These are phyloP conservation scores for Halcyon smyrnensis DNA, from an alignment of 2,797 vertebrate species.

Conservation along the genomic window DNA sequence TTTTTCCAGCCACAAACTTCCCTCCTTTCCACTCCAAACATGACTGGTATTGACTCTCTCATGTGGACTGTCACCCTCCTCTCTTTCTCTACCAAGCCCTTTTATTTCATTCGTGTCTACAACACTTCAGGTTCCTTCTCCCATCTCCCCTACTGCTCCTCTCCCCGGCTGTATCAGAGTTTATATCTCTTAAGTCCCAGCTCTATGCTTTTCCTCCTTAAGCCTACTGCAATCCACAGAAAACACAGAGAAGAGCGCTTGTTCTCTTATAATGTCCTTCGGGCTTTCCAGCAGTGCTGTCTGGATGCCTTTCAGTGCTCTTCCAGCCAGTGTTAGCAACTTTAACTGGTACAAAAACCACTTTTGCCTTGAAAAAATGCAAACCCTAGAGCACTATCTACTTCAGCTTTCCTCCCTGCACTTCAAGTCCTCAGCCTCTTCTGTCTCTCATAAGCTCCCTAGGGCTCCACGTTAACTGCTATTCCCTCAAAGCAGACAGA, in stretches of 20 bases:
- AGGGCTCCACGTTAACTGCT: neutral
- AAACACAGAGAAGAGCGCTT: neutral
- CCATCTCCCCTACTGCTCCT: neutral
- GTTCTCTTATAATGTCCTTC: neutral
- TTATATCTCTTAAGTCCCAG: neutral
- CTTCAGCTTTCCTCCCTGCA: neutral
- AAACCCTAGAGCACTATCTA: neutral
- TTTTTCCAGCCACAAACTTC: neutral
- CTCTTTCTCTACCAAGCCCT: neutral
- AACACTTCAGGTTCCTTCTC: neutral
- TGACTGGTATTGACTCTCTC: neutral
- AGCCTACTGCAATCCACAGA: neutral
- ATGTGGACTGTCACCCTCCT: neutral
- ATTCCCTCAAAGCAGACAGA: slow-evolving; percentile 42
- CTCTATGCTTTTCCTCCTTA: neutral
- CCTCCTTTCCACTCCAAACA: neutral
- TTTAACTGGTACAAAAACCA: neutral
- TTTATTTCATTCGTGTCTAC: neutral
- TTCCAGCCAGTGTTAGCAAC: neutral
- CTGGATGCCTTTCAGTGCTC: neutral
- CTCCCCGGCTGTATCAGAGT: neutral
- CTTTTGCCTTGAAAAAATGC: neutral
- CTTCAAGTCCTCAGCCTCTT: neutral
- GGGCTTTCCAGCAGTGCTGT: neutral
- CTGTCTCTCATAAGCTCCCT: neutral